phyloP scores from a whole-genome alignment of 2,797 vertebrate species.

The Pipistrellus pipistrellus region DNA sequence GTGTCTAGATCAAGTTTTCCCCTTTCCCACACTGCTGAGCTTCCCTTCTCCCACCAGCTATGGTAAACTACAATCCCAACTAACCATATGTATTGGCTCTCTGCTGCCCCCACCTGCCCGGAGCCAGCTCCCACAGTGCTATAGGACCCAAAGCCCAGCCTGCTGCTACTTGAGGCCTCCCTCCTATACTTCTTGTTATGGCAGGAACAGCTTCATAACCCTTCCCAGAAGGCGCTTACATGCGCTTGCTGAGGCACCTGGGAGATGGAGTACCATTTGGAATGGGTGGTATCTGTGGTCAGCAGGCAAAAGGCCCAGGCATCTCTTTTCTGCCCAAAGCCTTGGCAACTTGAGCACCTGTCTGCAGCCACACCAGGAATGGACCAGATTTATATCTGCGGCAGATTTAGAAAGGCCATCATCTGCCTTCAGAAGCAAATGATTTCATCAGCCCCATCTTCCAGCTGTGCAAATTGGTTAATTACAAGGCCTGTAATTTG shows the following conservation, averaged over 20 bases:
- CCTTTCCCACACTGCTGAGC: background rate
- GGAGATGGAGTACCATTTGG: background rate
- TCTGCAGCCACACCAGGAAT: conserved; percentile 56
- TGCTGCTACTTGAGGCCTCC: background rate
- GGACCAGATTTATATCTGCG: conserved; percentile 68
- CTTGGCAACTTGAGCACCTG: conserved; percentile 45
- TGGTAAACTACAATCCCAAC: conserved; percentile 19
- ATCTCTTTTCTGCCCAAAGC: background rate
- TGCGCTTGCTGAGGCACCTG: background rate
- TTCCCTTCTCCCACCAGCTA: background rate
- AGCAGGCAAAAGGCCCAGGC: conserved; percentile 30
- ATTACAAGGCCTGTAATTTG: conserved; percentile 79
- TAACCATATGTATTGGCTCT: conserved; percentile 23
- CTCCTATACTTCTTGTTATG: background rate
- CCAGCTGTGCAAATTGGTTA: conserved; percentile 82
- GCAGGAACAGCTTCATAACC: background rate
- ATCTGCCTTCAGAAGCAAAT: conserved; percentile 74
- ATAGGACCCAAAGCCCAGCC: background rate
- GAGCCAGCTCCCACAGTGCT: background rate
- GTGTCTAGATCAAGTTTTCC: conserved; percentile 2
- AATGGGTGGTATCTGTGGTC: background rate
- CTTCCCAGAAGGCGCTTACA: background rate
- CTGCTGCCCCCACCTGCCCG: conserved; percentile 32
- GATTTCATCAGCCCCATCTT: conserved; percentile 73
- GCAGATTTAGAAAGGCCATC: conserved; percentile 70